Evolutionary conservation across 2,888 invertebrate genomes (phyloP), one percentile per base, ranked within the genome.

Genomic region (Cylloceria caligata): DNA sequence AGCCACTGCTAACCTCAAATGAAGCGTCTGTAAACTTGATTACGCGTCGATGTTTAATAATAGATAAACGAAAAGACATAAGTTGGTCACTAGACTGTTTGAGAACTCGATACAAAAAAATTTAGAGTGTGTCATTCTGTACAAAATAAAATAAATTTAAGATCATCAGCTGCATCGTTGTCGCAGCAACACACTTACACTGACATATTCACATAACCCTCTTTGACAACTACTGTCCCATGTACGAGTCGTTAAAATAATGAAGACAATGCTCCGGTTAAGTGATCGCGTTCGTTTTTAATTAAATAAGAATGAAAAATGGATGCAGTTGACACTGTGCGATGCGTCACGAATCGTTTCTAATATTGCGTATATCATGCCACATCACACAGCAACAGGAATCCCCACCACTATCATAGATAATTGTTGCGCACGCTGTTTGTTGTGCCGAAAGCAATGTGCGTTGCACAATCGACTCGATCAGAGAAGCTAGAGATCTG

Each of bases 161-260:
- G n/a, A 71, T 34, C 21, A 16, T 19, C 39, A 19, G 42, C 62
- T 62, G 62, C 49, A 69, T 60, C 62, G 45, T 45, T 9, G n/a
- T n/a, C n/a, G 47, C 3, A 47, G 49, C 36, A 16, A 34, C 36
- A 39, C 49, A 78, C 81, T 73, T 77, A 81, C 81, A 30, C 34
- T 42, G 77, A 64, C 72, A 81, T 81, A 5, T 34, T 76, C 49
- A 62, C 69, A 69, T 72, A 76, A 72, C 19, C 60, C n/a, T 21
- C 42, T 34, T 2, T 6, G 36, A 60, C 16, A 13, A 2, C 16
- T 6, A 55, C 4, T n/a, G 13, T 27, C 27, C 34, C 19, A 11
- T 3, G 34, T 3, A 36, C 16, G 16, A 3, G n/a, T 55, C n/a
- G n/a, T n/a, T n/a, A n/a, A n/a, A n/a, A n/a, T n/a, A n/a, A n/a